Evolutionary conservation across 2,113 vertebrate species (phyloP), one percentile per base, ranked within the genome.

Genomic region (Mirza zaza): DNA sequence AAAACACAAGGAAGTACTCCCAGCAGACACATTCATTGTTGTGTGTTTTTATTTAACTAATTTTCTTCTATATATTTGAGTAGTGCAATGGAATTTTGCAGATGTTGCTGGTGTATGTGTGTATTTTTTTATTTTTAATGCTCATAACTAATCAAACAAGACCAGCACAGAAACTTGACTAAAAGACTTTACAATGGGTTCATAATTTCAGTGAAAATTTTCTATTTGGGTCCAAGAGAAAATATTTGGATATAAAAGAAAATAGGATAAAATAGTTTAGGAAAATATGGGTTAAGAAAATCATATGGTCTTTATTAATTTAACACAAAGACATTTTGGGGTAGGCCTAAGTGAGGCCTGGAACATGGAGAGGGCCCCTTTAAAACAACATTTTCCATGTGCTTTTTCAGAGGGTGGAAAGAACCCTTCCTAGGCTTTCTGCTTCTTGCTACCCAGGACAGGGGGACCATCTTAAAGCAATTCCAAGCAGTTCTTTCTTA

Each of bases 1-100:
- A 97, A 98, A 98, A 97, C 90, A 98, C 95, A 97, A 98, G 91
- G 93, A 97, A 97, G 59, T 92, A 36, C 91, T 98, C 96, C 96
- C 89, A 75, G 87, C 81, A 97, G 96, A 98, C 73, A 96, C 97
- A 95, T 79, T 98, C 86, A 86, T 76, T 97, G 90, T 95, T 96
- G 89, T 92, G 15, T 96, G 73, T 95, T 98, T 98, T 98, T 97
- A 85, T 98, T 98, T 98, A 97, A 90, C 82, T 98, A 97, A 95
- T 97, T 97, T 97, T 97, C 96, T 94, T 52, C 45, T 94, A 71
- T 83, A n/a, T 90, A 84, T 97, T 98, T 98, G 94, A 95, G 59
- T 90, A 93, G 50, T 70, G 20, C 39, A 93, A 88, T 59, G 71
- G 52, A 97, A 95, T 65, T 98, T 96, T 97, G 82, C 85, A 92